These are phyloP conservation scores for Myotis planiceps DNA, from an alignment of 2,797 vertebrate genomes.

Conservation along the genomic window DNA sequence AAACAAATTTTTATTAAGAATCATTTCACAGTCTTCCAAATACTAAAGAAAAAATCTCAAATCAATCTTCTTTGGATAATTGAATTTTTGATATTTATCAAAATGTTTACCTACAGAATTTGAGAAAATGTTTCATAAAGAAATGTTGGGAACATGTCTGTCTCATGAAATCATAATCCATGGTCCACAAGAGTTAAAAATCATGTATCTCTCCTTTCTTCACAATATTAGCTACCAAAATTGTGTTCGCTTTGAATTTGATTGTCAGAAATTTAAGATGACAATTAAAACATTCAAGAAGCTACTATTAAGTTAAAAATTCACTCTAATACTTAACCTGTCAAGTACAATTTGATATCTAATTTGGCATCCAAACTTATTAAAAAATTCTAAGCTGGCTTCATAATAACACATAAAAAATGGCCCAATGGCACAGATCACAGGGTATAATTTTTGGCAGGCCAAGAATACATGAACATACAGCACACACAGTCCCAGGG, in stretches of 20 bases:
- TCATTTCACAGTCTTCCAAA: neutral
- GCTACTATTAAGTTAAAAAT: constrained; percentile 43
- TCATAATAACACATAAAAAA: neutral
- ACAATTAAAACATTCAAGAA: constrained; percentile 46
- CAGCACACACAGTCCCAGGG: rapidly evolving
- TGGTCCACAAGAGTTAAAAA: neutral
- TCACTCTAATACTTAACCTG: neutral
- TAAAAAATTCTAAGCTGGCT: constrained; percentile 16
- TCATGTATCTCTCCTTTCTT: neutral
- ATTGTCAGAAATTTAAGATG: constrained; percentile 51
- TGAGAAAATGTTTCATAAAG: neutral
- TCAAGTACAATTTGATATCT: neutral
- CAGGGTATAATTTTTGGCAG: neutral
- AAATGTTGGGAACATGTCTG: neutral
- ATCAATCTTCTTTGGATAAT: neutral
- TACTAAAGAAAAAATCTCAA: neutral
- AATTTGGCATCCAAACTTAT: neutral
- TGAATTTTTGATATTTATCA: neutral
- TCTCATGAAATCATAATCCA: neutral
- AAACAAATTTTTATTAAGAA: neutral
- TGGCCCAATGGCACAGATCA: neutral
- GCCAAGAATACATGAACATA: neutral
- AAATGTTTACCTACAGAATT: neutral
- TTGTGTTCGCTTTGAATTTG: neutral
- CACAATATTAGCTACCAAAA: neutral